Conservation (phyloP, 2,888 invertebrate species). For the Anthrax anthrax region DNA sequence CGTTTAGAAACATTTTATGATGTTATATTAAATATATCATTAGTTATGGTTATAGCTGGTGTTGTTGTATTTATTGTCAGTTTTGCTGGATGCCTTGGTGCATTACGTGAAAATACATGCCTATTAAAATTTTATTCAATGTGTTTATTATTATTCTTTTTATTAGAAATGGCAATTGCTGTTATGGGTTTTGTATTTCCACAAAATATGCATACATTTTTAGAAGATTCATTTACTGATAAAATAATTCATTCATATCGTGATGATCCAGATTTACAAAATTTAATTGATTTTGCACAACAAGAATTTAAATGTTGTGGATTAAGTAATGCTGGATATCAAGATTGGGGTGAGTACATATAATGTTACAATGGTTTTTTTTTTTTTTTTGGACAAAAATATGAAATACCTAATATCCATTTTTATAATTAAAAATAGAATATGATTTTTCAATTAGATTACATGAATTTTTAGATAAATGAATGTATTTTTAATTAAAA, state of each 20-base stretch:
- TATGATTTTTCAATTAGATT: too few species aligned
- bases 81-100: constrained; percentile 80
- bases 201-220: constrained; percentile 66
- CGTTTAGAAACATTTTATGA: constrained; percentile 77
- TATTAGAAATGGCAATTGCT: constrained; percentile 82
- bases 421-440: too few species aligned
- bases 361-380: too few species aligned
- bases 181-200: constrained; percentile 90
- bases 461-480: too few species aligned
- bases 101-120: constrained; percentile 71
- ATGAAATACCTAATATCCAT: too few species aligned
- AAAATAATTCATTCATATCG: constrained; percentile 83
- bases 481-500: too few species aligned
- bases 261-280: constrained; percentile 85
- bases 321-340: constrained; percentile 77
- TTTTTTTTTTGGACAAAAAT: too few species aligned
- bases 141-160: constrained; percentile 73
- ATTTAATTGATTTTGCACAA: constrained; percentile 90
- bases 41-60: constrained; percentile 80
- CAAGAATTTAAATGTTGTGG: constrained; percentile 78
- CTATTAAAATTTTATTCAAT: constrained; percentile 84
- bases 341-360: constrained; percentile 62
- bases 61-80: constrained; percentile 85
- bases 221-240: constrained; percentile 79
- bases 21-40: constrained; percentile 75